Conservation (phyloP, 2,888 invertebrate genomes). For the Galeopsomyia nigrocyanea region DNA sequence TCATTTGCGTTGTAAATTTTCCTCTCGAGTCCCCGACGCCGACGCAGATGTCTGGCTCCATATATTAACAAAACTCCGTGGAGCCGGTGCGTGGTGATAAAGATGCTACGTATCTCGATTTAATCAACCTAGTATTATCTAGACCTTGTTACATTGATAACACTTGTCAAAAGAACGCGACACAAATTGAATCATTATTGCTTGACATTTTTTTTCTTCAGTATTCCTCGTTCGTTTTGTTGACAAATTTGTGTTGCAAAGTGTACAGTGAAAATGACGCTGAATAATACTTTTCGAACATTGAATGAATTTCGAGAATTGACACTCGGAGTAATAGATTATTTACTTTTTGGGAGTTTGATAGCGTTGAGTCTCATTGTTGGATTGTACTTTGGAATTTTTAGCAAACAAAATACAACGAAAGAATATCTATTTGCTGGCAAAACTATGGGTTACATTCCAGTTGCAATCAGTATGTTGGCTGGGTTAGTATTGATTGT, state of each 20-base stretch:
- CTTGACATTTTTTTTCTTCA: too few relatives aligned
- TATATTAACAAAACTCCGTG: too few relatives aligned
- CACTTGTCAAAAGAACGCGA: too few relatives aligned
- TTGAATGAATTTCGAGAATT: conserved; percentile 45
- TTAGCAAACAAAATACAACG: conserved; percentile 74
- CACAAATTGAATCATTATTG: too few relatives aligned
- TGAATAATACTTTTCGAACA: conserved; percentile 6
- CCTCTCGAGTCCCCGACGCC: not conserved
- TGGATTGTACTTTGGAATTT: conserved; percentile 75
- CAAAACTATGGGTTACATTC: conserved; percentile 79
- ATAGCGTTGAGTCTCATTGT: conserved; percentile 71
- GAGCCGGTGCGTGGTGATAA: too few relatives aligned
- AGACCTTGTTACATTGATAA: too few relatives aligned
- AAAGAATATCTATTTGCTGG: conserved; percentile 81
- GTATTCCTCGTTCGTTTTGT: too few relatives aligned
- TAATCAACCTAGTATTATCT: too few relatives aligned
- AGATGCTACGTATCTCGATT: too few relatives aligned
- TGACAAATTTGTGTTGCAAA: too few relatives aligned
- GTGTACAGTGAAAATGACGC: conserved; percentile 1
- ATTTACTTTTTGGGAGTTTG: conserved; percentile 71
- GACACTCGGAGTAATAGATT: conserved; percentile 71
- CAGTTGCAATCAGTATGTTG: conserved; percentile 80
- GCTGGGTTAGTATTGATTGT: conserved; percentile 72
- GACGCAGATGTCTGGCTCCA: too few relatives aligned
- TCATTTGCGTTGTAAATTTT: conserved; percentile 22